Percentiles rank a stretch among this genome's conserved stretches.
These are phyloP conservation scores for Leucophenga montana DNA, from an alignment of 2,888 invertebrate genomes.

Conservation along the genomic window DNA sequence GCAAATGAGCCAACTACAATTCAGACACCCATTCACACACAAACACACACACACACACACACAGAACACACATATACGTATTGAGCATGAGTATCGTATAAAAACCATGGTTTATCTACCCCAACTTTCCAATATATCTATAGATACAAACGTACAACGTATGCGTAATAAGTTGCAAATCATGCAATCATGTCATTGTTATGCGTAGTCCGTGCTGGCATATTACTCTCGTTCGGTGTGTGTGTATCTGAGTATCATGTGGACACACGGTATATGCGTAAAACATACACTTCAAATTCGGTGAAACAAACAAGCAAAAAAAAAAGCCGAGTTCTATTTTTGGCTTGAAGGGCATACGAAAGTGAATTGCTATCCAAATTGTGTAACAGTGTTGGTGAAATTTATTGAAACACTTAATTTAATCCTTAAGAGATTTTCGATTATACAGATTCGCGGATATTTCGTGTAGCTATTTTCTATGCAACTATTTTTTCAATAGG, in stretches of 20 bases:
- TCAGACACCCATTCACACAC: slow-evolving; percentile 11
- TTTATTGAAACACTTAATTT: too few species aligned
- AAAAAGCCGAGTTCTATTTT: too few species aligned
- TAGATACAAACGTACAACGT: slow-evolving; percentile 34
- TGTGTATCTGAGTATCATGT: neutral
- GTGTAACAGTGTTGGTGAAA: neutral
- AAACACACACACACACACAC: slow-evolving; percentile 20
- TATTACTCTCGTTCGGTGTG: slow-evolving; percentile 24
- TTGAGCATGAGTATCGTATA: neutral
- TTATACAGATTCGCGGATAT: too few species aligned
- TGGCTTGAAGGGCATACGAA: neutral
- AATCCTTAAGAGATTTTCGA: too few species aligned
- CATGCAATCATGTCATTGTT: slow-evolving; percentile 47
- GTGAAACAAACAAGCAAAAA: too few species aligned
- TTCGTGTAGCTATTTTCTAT: too few species aligned
- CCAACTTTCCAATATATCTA: slow-evolving; percentile 5
- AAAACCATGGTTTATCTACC: neutral
- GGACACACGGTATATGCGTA: neutral
- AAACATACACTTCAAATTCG: too few species aligned
- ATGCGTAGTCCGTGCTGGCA: slow-evolving; percentile 16
- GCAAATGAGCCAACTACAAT: neutral
- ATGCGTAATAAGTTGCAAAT: slow-evolving; percentile 54
- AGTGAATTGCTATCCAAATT: slow-evolving; percentile 14
- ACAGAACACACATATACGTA: too few species aligned
- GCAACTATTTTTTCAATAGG: too few species aligned